Conservation (phyloP, 2,113 vertebrate genomes). For the Psilopogon haemacephalus region DNA sequence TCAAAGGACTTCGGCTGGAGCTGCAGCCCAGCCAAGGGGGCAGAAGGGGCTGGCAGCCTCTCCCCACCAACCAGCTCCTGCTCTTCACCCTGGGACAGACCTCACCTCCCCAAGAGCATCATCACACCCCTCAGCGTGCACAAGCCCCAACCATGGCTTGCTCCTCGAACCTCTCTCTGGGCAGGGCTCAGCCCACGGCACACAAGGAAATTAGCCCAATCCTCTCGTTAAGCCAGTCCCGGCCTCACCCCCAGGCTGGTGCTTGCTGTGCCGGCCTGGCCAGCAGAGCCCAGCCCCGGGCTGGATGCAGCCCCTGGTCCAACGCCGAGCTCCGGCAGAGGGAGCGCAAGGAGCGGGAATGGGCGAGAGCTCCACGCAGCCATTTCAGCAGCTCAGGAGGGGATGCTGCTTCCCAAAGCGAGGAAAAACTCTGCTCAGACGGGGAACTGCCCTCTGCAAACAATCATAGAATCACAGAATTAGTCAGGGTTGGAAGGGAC, state of each 20-base stretch:
- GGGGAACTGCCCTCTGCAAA: background rate
- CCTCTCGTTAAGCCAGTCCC: accelerated
- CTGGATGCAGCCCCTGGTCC: background rate
- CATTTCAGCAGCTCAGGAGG: background rate
- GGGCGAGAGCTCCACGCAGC: background rate
- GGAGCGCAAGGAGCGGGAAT: constrained; percentile 46
- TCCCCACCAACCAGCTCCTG: background rate
- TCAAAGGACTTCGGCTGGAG: accelerated
- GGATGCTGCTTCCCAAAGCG: background rate
- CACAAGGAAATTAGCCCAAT: background rate
- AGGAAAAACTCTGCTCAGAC: background rate
- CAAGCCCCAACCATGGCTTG: background rate
- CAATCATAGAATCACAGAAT: too few species aligned
- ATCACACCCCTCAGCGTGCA: background rate
- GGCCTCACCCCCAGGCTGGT: background rate
- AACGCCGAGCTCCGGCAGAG: constrained; percentile 29
- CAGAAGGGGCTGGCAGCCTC: background rate
- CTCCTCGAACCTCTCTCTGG: accelerated
- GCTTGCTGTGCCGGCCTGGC: background rate
- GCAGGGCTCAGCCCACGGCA: background rate
- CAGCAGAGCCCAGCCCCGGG: accelerated
- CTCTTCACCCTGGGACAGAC: background rate
- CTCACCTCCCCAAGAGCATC: background rate
- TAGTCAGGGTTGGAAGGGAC: too few species aligned
- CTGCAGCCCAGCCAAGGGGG: background rate